Evolutionary conservation across 2,113 vertebrate species (phyloP).

Genomic region (Egretta garzetta): DNA sequence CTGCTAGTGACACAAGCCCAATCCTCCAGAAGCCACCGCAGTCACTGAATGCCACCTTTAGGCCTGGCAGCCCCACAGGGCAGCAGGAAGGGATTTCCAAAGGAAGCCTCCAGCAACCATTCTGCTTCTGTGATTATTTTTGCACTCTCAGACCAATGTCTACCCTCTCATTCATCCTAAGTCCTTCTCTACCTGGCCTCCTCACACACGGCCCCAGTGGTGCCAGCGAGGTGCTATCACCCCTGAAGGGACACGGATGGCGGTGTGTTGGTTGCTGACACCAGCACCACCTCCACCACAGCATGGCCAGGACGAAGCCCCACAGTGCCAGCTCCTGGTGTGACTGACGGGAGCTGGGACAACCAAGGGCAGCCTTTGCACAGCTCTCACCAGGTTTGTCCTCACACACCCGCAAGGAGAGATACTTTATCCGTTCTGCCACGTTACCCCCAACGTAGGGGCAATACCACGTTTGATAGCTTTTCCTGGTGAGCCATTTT

Average conservation of each 20-base stretch:
- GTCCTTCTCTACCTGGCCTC: not conserved
- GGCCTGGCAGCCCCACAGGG: rapidly evolving
- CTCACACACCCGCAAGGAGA: not conserved
- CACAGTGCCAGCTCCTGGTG: not conserved
- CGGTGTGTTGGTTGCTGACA: not conserved
- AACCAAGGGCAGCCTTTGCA: not conserved
- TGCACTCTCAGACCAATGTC: not conserved
- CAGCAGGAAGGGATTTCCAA: not conserved
- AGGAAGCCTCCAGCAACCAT: not conserved
- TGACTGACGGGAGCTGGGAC: not conserved
- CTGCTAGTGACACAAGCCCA: rapidly evolving
- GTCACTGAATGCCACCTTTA: not conserved
- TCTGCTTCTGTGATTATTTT: not conserved
- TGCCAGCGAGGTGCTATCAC: not conserved
- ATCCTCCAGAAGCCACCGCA: not conserved
- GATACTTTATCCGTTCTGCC: not conserved
- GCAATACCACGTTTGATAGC: not conserved
- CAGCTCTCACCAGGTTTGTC: not conserved
- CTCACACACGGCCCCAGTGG: not conserved
- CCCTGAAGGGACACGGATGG: rapidly evolving
- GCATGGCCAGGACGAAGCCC: not conserved
- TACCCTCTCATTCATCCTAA: not conserved
- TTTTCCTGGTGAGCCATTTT: not conserved
- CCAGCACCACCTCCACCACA: not conserved
- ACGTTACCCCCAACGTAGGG: rapidly evolving